Evolutionary conservation across 2,113 vertebrate species (phyloP).

Genomic region (Petromus typicus): DNA sequence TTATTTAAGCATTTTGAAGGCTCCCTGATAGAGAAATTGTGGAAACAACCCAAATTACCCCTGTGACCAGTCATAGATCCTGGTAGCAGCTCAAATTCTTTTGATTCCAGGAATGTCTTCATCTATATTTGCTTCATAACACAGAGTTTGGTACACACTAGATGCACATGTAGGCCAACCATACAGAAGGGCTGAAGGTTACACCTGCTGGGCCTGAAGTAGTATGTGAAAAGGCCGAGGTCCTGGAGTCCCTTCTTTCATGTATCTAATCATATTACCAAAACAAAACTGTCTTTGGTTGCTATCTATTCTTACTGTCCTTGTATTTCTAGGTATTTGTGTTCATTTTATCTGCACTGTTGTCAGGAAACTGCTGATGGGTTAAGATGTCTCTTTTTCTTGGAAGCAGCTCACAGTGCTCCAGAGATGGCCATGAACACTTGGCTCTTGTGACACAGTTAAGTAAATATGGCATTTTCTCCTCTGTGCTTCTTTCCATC

Average conservation of each 20-base stretch:
- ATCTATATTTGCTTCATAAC: background rate
- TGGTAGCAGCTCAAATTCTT: background rate
- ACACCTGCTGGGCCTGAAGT: background rate
- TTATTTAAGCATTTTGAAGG: background rate
- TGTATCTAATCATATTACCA: background rate
- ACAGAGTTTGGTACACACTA: background rate
- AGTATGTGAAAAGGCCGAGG: background rate
- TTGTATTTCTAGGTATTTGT: background rate
- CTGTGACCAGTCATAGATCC: background rate
- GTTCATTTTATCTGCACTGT: background rate
- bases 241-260: background rate
- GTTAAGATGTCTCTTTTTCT: conserved; percentile 13
- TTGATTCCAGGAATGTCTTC: background rate
- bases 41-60: conserved; percentile 21
- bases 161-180: too few species aligned
- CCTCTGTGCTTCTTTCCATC: background rate
- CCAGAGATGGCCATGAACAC: background rate
- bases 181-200: background rate
- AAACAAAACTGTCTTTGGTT: background rate
- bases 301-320: background rate
- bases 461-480: background rate
- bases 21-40: background rate
- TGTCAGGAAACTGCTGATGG: conserved; percentile 6
- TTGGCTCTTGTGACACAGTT: background rate
- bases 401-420: background rate